Evolutionary conservation across 2,113 vertebrate species (phyloP).

Genomic region (Nothocercus nigrocapillus): DNA sequence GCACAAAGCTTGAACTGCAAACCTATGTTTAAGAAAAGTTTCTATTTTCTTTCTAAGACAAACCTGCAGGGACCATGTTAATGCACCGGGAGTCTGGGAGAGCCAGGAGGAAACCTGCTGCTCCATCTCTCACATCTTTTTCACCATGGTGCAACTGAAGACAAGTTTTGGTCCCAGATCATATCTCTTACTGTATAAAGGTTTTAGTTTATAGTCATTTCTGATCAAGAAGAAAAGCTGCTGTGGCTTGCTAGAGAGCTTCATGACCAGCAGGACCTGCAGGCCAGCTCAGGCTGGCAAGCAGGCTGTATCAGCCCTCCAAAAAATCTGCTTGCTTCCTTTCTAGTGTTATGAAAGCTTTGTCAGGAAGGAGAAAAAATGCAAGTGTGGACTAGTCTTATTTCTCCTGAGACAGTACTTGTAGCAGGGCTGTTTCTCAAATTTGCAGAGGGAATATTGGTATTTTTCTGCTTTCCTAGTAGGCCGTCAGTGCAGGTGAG

Average conservation of each 20-base stretch:
- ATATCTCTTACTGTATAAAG: background rate
- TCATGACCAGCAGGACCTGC: background rate
- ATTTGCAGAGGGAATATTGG: accelerated
- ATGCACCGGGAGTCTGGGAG: background rate
- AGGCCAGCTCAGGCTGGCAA: background rate
- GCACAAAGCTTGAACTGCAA: background rate
- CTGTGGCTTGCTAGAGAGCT: background rate
- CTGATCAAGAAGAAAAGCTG: background rate
- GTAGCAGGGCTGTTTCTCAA: background rate
- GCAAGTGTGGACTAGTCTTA: background rate
- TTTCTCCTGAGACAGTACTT: background rate
- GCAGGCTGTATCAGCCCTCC: background rate
- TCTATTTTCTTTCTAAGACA: background rate
- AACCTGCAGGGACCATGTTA: background rate
- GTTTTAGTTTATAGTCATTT: background rate
- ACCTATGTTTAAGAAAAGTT: background rate
- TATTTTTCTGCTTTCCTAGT: background rate
- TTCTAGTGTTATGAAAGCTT: background rate
- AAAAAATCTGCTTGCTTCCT: background rate
- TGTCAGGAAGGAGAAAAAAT: background rate
- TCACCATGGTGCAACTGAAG: background rate
- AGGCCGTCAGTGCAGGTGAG: background rate
- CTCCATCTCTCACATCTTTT: background rate
- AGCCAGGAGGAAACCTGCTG: background rate
- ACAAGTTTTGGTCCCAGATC: background rate